phyloP scores from a whole-genome alignment of 2,888 invertebrate species.

The Dromius quadrimaculatus region DNA sequence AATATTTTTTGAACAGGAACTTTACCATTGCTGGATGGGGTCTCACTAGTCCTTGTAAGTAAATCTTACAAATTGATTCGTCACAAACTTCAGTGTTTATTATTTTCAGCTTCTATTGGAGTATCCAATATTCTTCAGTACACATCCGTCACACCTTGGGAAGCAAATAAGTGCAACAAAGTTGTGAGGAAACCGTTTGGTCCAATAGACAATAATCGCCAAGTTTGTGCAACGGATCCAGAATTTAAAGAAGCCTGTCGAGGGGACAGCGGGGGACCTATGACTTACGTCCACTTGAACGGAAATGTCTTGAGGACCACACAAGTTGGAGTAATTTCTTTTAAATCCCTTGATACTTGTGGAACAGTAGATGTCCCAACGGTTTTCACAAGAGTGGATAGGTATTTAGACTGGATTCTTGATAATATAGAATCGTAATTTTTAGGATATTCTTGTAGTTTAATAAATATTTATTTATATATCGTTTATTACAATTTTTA shows the following conservation, averaged over 20 bases:
- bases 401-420: slow-evolving; percentile 67
- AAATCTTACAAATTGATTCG: no score
- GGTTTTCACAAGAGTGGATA: slow-evolving; percentile 65
- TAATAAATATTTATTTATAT: slow-evolving; percentile 38
- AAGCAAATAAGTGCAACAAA: slow-evolving; percentile 58
- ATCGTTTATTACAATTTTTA: slow-evolving; percentile 21
- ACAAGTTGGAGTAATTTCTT: slow-evolving; percentile 67
- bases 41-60: slow-evolving; percentile 59
- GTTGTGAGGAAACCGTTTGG: slow-evolving; percentile 53
- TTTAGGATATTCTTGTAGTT: slow-evolving; percentile 43
- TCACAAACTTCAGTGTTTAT: no score
- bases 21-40: slow-evolving; percentile 83
- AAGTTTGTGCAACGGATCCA: slow-evolving; percentile 66
- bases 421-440: slow-evolving; percentile 59
- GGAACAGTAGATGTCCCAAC: slow-evolving; percentile 65
- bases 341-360: slow-evolving; percentile 63
- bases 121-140: slow-evolving; percentile 60
- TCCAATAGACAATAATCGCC: slow-evolving; percentile 63
- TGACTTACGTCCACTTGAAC: slow-evolving; percentile 60
- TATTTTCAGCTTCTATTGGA: slow-evolving; percentile 58
- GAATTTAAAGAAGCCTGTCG: slow-evolving; percentile 64
- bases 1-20: slow-evolving; percentile 58
- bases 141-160: slow-evolving; percentile 59
- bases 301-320: slow-evolving; percentile 57
- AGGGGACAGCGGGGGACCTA: slow-evolving; percentile 68